Conservation (phyloP, 2,888 invertebrate genomes). For the Halocaridina rubra region DNA sequence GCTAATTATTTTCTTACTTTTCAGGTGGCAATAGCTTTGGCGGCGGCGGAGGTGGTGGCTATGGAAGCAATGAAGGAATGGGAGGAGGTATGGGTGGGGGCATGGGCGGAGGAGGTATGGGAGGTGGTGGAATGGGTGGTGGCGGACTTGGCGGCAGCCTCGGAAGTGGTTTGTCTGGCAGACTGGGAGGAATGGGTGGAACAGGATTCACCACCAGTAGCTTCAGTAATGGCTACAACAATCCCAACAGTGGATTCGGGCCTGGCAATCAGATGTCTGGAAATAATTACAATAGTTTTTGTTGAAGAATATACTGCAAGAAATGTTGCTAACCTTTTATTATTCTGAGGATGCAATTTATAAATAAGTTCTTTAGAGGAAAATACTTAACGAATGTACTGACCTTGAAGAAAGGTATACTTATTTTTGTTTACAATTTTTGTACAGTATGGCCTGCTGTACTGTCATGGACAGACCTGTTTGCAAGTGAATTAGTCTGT, state of each 20-base stretch:
- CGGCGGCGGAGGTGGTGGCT: slow-evolving; percentile 29
- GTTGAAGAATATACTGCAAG: slow-evolving; percentile 1
- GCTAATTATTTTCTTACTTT: background rate
- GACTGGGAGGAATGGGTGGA: slow-evolving; percentile 19
- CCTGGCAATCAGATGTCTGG: slow-evolving; percentile 53
- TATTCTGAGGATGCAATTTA: background rate
- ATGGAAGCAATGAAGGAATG: slow-evolving; percentile 65
- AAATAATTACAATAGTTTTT: slow-evolving; percentile 57
- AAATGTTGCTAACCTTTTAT: background rate
- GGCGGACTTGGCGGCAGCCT: slow-evolving; percentile 16
- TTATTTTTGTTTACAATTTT: too few relatives aligned
- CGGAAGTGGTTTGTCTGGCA: too few relatives aligned
- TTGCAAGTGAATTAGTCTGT: too few relatives aligned
- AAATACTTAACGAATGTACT: too few relatives aligned
- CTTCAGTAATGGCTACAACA: slow-evolving; percentile 38
- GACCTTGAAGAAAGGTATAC: too few relatives aligned
- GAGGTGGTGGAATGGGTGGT: background rate
- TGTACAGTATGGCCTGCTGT: too few relatives aligned
- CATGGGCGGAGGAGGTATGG: background rate
- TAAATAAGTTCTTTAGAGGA: too few relatives aligned
- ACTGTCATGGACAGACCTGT: too few relatives aligned
- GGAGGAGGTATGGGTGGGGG: slow-evolving; percentile 66
- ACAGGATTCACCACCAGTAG: slow-evolving; percentile 3
- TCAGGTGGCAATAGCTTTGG: slow-evolving; percentile 16
- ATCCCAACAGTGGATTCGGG: slow-evolving; percentile 37